Conservation (phyloP, 2,888 invertebrate species). For the Himalopsyche anomala region DNA sequence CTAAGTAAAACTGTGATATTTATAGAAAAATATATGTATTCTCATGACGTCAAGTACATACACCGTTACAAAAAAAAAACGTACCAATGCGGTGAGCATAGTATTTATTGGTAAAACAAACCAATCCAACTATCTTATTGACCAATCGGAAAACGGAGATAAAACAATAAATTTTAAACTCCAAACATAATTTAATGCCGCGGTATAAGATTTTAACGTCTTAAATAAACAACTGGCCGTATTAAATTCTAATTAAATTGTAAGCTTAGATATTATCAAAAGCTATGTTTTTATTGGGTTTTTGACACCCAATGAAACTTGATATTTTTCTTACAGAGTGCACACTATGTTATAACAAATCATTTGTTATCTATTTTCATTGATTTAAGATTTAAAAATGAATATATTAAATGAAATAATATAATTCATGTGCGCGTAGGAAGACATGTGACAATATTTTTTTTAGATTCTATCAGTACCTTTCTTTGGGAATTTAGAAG, state of each 20-base stretch:
- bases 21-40: too few relatives aligned
- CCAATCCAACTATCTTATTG: not conserved
- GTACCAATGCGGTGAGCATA: not conserved
- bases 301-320: slow-evolving; percentile 15
- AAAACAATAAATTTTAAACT: slow-evolving; percentile 24
- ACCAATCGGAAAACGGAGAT: not conserved
- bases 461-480: not conserved
- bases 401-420: not conserved
- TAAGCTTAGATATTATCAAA: slow-evolving; percentile 23
- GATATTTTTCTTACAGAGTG: not conserved
- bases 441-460: slow-evolving; percentile 1
- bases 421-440: not conserved
- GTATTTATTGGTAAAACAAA: slow-evolving; percentile 1
- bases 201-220: not conserved
- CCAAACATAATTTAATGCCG: slow-evolving; percentile 9
- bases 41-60: too few relatives aligned
- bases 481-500: not conserved
- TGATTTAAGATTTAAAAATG: slow-evolving; percentile 19
- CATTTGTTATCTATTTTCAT: slow-evolving; percentile 12
- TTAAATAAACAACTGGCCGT: slow-evolving; percentile 19
- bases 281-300: slow-evolving; percentile 3
- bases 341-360: not conserved
- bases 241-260: slow-evolving; percentile 34
- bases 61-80: too few relatives aligned
- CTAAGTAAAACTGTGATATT: too few relatives aligned